Evolutionary conservation across 2,797 vertebrate genomes (phyloP).

Genomic region (Rhabdophis nuchalis): DNA sequence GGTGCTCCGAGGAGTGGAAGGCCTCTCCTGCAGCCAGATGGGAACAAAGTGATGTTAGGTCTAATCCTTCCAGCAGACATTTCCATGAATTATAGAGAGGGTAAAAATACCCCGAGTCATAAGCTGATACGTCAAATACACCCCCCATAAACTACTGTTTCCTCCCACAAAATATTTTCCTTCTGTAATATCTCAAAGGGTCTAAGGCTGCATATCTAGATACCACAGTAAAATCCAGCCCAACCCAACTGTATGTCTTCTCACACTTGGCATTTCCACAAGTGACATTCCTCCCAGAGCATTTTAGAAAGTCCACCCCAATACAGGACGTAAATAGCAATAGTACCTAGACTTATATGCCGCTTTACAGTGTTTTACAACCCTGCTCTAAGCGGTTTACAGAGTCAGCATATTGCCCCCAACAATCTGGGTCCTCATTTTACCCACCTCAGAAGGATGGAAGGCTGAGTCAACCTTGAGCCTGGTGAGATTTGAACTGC

Average conservation of each 20-base stretch:
- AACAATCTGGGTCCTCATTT: not conserved
- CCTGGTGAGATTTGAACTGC: no score
- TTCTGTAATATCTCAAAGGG: not conserved
- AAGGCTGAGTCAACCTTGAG: no score
- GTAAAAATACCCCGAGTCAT: not conserved
- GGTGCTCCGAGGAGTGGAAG: constrained; percentile 90
- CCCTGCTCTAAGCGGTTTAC: not conserved
- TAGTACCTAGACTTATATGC: not conserved
- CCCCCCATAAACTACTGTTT: not conserved
- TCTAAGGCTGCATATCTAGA: not conserved
- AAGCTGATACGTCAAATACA: no score
- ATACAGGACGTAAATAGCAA: not conserved
- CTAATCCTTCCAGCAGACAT: not conserved
- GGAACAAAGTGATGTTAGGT: constrained; percentile 41
- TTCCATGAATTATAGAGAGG: not conserved
- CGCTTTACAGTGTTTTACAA: not conserved
- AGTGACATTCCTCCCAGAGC: not conserved
- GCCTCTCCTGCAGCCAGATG: constrained; percentile 83
- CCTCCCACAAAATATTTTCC: not conserved
- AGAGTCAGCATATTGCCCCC: not conserved
- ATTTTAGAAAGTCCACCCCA: not conserved
- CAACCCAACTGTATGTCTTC: not conserved
- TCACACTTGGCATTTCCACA: not conserved
- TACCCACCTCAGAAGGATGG: no score
- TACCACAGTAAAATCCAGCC: not conserved